Base-by-base conservation (phyloP, 2,113 vertebrate species). In the Parus major region DNA sequence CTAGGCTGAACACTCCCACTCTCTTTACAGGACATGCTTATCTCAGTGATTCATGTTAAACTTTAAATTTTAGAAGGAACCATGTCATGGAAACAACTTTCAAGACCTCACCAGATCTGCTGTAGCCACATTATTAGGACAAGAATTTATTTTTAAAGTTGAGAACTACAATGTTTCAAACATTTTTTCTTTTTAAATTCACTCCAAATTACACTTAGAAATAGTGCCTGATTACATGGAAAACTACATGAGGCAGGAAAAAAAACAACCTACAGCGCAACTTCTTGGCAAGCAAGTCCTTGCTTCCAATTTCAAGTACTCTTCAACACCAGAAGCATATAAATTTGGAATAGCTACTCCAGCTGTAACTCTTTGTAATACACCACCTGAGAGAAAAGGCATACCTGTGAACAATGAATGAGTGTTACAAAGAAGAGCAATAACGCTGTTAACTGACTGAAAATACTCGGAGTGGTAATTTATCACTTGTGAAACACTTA, bases 101-200 rank as follows among this genome's bases (percentile, higher is more conserved):
- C 8, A 70, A 65, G 14, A 33, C 50, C n/a, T 73, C 36, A 52
- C 41, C 9, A 8, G 60, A 69, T 27, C 47, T 4, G 0, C 49
- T 52, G 31, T 8, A 78, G 41, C 4, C 44, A 81, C 5, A 0
- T 59, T 57, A 52, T 12, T n/a, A 59, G 0, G 0, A 28, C 1
- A 2, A 23, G 2, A 86, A 41, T 27, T 42, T n/a, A 10, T 57
- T 92, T 60, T 46, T 57, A 42, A 55, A 42, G n/a, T n/a, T 42
- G 60, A 64, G 8, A 77, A 72, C 23, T 31, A 73, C n/a, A 60
- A n/a, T 27, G 8, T 35, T 73, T 53, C 19, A 61, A 70, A 24
- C 7, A 52, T 11, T 36, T 35, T 46, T 42, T n/a, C 20, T 47
- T 49, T n/a, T 36, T 5, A 68, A n/a, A 50, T 77, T 60, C 55